Evolutionary conservation across 2,888 invertebrate genomes (phyloP).

Genomic region (Dolomedes plantarius): DNA sequence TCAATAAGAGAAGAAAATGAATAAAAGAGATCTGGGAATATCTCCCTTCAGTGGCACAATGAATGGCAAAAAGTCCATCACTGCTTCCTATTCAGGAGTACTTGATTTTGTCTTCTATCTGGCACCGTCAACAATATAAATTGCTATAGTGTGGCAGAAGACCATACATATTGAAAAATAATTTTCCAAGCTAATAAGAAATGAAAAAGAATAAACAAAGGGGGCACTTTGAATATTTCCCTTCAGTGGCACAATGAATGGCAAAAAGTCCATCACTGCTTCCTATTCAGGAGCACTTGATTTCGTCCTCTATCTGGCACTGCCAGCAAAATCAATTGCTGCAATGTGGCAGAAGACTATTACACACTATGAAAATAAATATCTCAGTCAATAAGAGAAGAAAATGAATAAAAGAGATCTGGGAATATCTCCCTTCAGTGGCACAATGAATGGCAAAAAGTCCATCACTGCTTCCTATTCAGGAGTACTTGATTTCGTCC

Average conservation of each 20-base stretch:
- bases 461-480: no score
- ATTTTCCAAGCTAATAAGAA: no score
- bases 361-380: no score
- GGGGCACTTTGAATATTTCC: conserved; percentile 4
- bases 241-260: conserved; percentile 6
- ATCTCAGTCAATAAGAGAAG: no score
- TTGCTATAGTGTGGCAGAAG: conserved; percentile 13
- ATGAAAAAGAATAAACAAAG: no score
- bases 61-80: neutral
- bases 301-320: conserved; percentile 32
- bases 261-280: conserved; percentile 16
- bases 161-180: no score
- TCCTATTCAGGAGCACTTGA: conserved; percentile 19
- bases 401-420: no score
- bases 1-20: no score
- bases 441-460: no score
- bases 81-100: conserved; percentile 14
- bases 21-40: no score
- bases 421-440: no score
- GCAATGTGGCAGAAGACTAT: conserved; percentile 19
- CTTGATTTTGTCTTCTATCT: conserved; percentile 1
- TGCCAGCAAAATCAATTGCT: neutral
- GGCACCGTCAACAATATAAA: conserved; percentile 8
- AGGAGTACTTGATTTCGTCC: no score
- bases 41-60: conserved; percentile 30